Evolutionary conservation across 2,113 vertebrate species (phyloP).

Genomic region (Menura novaehollandiae): DNA sequence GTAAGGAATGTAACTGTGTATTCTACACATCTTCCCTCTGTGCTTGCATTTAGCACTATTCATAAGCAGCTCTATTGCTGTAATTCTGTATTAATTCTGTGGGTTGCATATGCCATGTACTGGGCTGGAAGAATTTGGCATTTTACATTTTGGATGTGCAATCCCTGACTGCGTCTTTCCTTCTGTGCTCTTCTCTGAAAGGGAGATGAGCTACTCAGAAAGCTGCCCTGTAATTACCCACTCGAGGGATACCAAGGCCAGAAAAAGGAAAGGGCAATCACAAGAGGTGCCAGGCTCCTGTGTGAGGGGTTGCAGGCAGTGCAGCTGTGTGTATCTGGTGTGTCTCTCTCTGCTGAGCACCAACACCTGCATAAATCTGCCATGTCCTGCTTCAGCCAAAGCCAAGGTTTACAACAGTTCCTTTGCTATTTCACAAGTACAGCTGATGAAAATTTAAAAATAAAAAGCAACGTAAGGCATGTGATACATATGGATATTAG

Average conservation of each 20-base stretch:
- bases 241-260: not conserved
- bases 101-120: not conserved
- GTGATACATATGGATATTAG: not conserved
- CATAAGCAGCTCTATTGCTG: not conserved
- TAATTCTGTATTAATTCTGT: not conserved
- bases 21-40: not conserved
- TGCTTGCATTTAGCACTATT: not conserved
- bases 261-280: not conserved
- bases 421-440: not conserved
- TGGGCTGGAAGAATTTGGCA: not conserved
- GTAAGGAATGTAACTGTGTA: not conserved
- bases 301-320: not conserved
- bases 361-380: not conserved
- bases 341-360: not conserved
- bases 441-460: not conserved
- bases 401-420: not conserved
- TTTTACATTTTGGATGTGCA: not conserved
- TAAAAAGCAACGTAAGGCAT: accelerated
- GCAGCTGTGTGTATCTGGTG: not conserved
- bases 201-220: not conserved
- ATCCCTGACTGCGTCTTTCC: not conserved
- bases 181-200: not conserved
- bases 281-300: not conserved
- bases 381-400: not conserved
- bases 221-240: not conserved